phyloP scores from a whole-genome alignment of 2,797 vertebrate species.

The Falco biarmicus region DNA sequence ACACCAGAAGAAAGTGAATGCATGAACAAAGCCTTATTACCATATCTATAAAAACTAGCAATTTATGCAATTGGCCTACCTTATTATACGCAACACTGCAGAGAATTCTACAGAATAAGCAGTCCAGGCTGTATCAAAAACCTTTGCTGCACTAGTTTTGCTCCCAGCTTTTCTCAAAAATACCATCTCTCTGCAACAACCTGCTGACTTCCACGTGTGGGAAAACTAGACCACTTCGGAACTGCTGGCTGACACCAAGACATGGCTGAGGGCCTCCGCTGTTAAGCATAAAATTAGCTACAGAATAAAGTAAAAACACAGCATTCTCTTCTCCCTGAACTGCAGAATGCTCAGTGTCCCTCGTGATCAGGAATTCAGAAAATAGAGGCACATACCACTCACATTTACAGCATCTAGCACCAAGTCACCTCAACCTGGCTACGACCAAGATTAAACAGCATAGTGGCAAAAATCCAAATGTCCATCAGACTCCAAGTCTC shows the following conservation, averaged over 20 bases:
- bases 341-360: accelerated
- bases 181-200: background rate
- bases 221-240: background rate
- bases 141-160: background rate
- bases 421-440: background rate
- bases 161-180: background rate
- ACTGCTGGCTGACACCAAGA: background rate
- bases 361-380: accelerated
- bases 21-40: background rate
- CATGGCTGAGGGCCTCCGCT: background rate
- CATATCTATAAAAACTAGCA: background rate
- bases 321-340: background rate
- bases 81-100: background rate
- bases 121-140: background rate
- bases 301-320: background rate
- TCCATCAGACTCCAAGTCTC: background rate
- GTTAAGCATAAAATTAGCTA: background rate
- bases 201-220: background rate
- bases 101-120: background rate
- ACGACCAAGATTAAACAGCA: background rate
- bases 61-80: background rate
- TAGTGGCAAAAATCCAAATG: background rate
- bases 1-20: background rate
- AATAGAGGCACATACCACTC: background rate
- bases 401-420: accelerated